Conservation (phyloP, 1,140 invertebrate genomes). For the Megathymus violae region DNA sequence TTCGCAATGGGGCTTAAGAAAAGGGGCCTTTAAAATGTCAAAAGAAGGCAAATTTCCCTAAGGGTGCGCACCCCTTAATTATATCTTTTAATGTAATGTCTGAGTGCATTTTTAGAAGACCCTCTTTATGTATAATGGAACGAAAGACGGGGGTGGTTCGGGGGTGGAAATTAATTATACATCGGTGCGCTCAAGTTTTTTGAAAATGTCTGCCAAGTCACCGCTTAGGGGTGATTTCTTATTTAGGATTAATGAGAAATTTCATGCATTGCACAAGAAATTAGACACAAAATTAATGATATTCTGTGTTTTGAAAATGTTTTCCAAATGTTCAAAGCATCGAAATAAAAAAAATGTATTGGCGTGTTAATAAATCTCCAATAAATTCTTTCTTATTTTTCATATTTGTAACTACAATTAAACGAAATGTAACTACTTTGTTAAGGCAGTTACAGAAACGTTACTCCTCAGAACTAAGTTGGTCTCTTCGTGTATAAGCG, state of each 20-base stretch:
- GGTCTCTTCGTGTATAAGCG: too few relatives aligned
- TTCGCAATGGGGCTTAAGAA: conserved; percentile 40
- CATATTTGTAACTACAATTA: too few relatives aligned
- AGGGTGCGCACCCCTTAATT: conserved; percentile 76
- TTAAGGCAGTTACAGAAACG: too few relatives aligned
- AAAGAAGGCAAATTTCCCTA: conserved; percentile 77
- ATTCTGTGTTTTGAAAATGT: too few relatives aligned
- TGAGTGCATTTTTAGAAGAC: conserved; percentile 77
- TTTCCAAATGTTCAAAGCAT: too few relatives aligned
- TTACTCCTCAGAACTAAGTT: too few relatives aligned
- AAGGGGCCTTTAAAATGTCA: conserved; percentile 79
- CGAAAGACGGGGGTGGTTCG: conserved; percentile 46
- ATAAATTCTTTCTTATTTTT: too few relatives aligned
- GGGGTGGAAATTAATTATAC: conserved; percentile 59
- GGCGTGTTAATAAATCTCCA: too few relatives aligned
- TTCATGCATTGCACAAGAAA: too few relatives aligned
- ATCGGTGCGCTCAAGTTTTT: conserved; percentile 42
- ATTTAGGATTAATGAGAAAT: conserved; percentile 18
- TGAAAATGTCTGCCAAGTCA: conserved; percentile 37
- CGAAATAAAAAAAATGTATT: too few relatives aligned
- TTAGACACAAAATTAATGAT: too few relatives aligned
- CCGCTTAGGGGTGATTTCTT: conserved; percentile 26
- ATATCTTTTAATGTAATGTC: conserved; percentile 81
- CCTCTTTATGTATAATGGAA: conserved; percentile 56
- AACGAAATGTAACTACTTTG: too few relatives aligned